phyloP scores from a whole-genome alignment of 2,797 vertebrate species.

The Urocyon cinereoargenteus region DNA sequence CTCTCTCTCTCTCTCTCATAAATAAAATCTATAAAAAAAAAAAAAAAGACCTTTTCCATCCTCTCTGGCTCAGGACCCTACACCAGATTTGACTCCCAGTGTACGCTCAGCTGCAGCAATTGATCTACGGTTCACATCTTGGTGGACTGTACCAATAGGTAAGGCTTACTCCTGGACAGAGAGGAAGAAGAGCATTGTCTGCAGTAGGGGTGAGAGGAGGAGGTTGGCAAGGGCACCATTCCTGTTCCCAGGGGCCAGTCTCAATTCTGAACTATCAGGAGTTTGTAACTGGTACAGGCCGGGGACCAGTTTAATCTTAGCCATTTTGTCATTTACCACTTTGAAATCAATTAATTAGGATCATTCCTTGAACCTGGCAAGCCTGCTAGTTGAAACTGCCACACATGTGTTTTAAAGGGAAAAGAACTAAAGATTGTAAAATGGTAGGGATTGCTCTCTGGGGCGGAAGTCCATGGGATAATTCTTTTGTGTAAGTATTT shows the following conservation, averaged over 20 bases:
- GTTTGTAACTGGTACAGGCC: neutral
- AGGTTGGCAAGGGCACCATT: neutral
- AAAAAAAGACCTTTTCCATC: neutral
- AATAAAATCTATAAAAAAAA: no score
- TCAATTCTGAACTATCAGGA: neutral
- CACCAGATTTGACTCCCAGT: neutral
- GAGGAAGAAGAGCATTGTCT: neutral
- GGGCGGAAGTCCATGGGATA: neutral
- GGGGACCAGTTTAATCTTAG: neutral
- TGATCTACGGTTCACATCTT: neutral
- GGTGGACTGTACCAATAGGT: neutral
- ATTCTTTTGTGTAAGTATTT: neutral
- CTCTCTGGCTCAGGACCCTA: neutral
- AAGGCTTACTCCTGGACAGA: neutral
- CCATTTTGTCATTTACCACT: neutral
- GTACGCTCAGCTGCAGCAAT: neutral
- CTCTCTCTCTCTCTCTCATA: no score
- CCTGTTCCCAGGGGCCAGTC: accelerated
- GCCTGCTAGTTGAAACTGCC: neutral
- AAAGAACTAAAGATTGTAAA: neutral
- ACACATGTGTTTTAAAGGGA: neutral
- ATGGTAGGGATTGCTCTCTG: neutral
- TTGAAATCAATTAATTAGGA: neutral
- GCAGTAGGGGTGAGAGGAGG: accelerated
- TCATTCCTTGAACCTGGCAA: neutral